Percentiles rank a stretch among this genome's conserved stretches.
phyloP scores from a whole-genome alignment of 37 sponge, comb jelly and placozoan species.

The Aplysina aerophoba region DNA sequence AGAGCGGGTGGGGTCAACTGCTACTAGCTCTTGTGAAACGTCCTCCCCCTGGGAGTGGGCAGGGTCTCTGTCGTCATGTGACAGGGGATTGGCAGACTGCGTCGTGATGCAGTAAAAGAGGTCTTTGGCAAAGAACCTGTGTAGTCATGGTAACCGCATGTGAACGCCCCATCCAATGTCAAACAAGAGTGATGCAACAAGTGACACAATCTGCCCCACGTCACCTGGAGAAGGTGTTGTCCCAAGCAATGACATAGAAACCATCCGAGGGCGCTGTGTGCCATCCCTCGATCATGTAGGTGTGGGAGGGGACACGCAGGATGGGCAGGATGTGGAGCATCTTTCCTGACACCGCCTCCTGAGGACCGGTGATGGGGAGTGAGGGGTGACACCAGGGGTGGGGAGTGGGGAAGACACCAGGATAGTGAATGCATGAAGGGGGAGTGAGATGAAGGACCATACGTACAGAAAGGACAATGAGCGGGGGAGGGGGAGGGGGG shows the following conservation, averaged over 20 bases:
- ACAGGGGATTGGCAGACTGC: slow-evolving; percentile 24
- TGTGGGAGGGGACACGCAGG: slow-evolving; percentile 76
- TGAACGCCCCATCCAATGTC: background rate
- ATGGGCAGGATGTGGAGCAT: slow-evolving; percentile 80
- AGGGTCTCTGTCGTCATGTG: too few relatives aligned
- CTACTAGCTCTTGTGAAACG: too few relatives aligned
- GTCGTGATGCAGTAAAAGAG: slow-evolving; percentile 91
- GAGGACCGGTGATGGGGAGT: background rate
- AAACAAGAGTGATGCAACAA: background rate
- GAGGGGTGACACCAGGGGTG: too few relatives aligned
- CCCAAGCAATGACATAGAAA: slow-evolving; percentile 87
- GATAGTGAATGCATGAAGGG: background rate
- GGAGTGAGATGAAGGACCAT: background rate
- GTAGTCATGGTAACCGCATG: background rate
- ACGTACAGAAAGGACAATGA: background rate
- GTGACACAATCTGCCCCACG: too few relatives aligned
- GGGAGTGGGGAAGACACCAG: background rate
- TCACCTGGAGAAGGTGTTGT: slow-evolving; percentile 94
- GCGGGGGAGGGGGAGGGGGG: background rate
- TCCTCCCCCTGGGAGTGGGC: too few relatives aligned
- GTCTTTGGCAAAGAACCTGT: slow-evolving; percentile 94
- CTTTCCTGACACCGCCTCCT: slow-evolving; percentile 33
- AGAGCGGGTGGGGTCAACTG: too few relatives aligned
- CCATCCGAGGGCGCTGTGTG: slow-evolving; percentile 87
- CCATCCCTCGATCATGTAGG: slow-evolving; percentile 78